Percentiles rank a stretch among this genome's conserved stretches.
phyloP scores from a whole-genome alignment of 2,888 invertebrate genomes.

The Julus scanicus region DNA sequence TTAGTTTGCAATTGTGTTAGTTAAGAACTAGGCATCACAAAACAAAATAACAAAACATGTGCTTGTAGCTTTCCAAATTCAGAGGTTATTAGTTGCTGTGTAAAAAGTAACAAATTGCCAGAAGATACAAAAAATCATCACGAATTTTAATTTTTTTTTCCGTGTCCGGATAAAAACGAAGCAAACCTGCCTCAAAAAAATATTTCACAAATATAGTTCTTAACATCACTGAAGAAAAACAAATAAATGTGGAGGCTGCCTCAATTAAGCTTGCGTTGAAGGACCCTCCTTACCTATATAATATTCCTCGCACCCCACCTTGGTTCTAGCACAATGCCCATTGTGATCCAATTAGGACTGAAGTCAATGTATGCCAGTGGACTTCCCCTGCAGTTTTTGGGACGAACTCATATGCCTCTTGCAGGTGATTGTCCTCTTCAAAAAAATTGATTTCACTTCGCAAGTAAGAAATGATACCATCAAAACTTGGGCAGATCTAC shows the following conservation, averaged over 20 bases:
- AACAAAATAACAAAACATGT: too few relatives aligned
- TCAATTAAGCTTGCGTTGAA: neutral
- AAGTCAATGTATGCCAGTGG: conserved; percentile 35
- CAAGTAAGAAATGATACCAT: conserved; percentile 14
- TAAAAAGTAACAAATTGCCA: too few relatives aligned
- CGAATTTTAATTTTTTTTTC: neutral
- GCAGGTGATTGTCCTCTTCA: conserved; percentile 40
- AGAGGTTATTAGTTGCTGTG: too few relatives aligned
- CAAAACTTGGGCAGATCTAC: conserved; percentile 29
- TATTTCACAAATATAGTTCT: neutral
- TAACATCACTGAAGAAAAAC: neutral
- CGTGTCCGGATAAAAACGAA: neutral
- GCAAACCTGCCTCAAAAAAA: neutral
- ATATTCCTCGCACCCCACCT: neutral
- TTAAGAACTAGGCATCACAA: too few relatives aligned
- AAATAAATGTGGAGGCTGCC: neutral
- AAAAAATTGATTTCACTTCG: conserved; percentile 34
- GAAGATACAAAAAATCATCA: neutral
- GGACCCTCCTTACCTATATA: neutral
- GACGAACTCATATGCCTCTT: neutral
- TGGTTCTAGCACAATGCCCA: conserved; percentile 4
- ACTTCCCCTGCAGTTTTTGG: conserved; percentile 2
- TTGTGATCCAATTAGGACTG: conserved; percentile 35
- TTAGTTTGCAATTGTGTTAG: too few relatives aligned
- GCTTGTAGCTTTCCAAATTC: too few relatives aligned